These are phyloP conservation scores for Kryphioiulus occultus DNA, from an alignment of 2,888 invertebrate genomes.

Conservation along the genomic window DNA sequence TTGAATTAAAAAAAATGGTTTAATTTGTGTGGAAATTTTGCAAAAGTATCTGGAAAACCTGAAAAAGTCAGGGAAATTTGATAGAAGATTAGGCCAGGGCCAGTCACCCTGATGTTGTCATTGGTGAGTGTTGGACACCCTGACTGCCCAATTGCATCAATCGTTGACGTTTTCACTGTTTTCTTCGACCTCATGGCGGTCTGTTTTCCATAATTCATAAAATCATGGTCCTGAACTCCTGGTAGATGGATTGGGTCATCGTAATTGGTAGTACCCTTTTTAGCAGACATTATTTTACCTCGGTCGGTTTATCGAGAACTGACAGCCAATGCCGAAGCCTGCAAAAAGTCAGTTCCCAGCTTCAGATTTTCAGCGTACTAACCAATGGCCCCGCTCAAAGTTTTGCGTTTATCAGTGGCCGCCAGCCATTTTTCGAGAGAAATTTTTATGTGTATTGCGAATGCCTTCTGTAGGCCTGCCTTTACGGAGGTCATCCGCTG, in stretches of 20 bases:
- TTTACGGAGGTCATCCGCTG: constrained; percentile 36
- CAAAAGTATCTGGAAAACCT: no score
- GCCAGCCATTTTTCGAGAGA: constrained; percentile 27
- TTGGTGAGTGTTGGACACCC: no score
- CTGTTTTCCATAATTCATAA: no score
- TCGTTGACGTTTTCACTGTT: background rate
- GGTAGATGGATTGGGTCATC: background rate
- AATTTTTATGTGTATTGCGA: background rate
- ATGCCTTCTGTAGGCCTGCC: constrained; percentile 32
- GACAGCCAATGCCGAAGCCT: background rate
- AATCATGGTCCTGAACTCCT: no score
- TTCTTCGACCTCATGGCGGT: background rate
- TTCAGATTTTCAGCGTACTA: background rate
- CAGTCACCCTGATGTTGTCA: no score
- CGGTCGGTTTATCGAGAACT: background rate
- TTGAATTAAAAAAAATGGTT: no score
- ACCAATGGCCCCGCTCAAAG: background rate
- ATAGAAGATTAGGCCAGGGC: no score
- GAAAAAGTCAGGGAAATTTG: no score
- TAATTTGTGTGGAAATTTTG: no score
- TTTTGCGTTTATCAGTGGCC: background rate
- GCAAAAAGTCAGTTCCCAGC: background rate
- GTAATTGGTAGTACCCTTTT: background rate
- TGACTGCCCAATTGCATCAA: background rate
- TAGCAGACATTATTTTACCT: background rate